A percentile compares a stretch with the other conserved stretches of the same genome.
Evolutionary conservation across 2,888 invertebrate species (phyloP).

Genomic region (Harpalus rufipes): DNA sequence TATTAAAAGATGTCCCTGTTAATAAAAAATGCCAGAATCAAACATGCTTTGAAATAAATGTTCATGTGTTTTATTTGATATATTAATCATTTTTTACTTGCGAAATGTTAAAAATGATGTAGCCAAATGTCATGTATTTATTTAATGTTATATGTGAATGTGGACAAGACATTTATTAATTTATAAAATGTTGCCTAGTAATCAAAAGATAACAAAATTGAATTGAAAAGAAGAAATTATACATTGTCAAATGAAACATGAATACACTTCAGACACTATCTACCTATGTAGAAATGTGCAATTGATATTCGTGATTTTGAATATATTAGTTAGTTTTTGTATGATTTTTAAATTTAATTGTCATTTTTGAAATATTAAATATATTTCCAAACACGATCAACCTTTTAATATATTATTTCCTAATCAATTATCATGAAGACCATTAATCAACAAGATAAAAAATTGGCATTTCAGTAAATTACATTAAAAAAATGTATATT

Average conservation of each 20-base stretch:
- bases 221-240: slow-evolving; percentile 3
- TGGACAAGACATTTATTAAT: background rate
- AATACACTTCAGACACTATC: background rate
- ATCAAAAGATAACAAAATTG: slow-evolving; percentile 11
- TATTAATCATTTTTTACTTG: slow-evolving; percentile 38
- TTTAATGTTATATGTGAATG: slow-evolving; percentile 4
- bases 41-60: background rate
- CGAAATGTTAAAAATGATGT: slow-evolving; percentile 8
- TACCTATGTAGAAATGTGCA: background rate
- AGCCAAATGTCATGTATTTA: slow-evolving; percentile 27
- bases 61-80: background rate
- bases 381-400: slow-evolving; percentile 10
- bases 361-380: slow-evolving; percentile 24
- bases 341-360: slow-evolving; percentile 21
- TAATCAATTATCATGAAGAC: background rate
- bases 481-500: too few relatives aligned
- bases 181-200: slow-evolving; percentile 20
- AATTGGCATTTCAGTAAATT: background rate
- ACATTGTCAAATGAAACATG: slow-evolving; percentile 18
- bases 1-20: slow-evolving; percentile 34
- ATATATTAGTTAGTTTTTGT: slow-evolving; percentile 9
- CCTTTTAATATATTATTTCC: slow-evolving; percentile 21
- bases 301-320: slow-evolving; percentile 16
- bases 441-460: slow-evolving; percentile 13
- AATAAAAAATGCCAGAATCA: background rate